Percentiles rank a stretch among this genome's conserved stretches.
phyloP scores from a whole-genome alignment of 2,797 vertebrate genomes.

The Smutsia gigantea region DNA sequence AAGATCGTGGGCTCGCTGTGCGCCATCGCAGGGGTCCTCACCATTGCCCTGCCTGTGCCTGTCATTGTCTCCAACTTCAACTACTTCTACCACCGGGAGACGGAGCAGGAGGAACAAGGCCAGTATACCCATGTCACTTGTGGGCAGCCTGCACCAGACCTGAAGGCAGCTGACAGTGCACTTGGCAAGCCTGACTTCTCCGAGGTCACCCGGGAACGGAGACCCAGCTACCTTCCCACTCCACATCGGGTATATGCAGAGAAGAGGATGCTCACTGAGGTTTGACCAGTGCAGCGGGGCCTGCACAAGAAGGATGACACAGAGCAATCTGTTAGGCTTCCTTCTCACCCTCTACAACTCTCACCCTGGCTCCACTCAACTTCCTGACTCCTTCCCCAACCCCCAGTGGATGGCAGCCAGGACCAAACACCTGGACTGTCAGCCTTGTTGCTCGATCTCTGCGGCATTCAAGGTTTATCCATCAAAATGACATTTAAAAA shows the following conservation, averaged over 20 bases:
- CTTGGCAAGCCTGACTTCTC: slow-evolving; percentile 92
- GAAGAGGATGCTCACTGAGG: slow-evolving; percentile 93
- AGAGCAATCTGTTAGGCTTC: neutral
- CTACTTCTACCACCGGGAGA: slow-evolving; percentile 98
- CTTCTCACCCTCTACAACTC: slow-evolving; percentile 1
- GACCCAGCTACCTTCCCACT: slow-evolving; percentile 93
- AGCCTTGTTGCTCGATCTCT: slow-evolving; percentile 76
- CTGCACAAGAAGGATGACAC: neutral
- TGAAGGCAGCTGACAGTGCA: slow-evolving; percentile 89
- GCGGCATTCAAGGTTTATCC: slow-evolving; percentile 74
- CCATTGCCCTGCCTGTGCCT: slow-evolving; percentile 95
- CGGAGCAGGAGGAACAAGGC: slow-evolving; percentile 94
- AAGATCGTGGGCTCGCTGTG: slow-evolving; percentile 97
- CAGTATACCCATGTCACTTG: slow-evolving; percentile 96
- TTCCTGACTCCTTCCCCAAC: slow-evolving; percentile 58
- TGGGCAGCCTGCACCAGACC: slow-evolving; percentile 92
- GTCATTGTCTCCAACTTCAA: slow-evolving; percentile 98
- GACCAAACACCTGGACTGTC: slow-evolving; percentile 76
- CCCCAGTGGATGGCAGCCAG: slow-evolving; percentile 55
- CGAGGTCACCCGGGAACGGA: slow-evolving; percentile 89
- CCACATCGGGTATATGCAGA: slow-evolving; percentile 87
- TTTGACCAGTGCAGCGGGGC: slow-evolving; percentile 85
- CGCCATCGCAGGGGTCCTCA: slow-evolving; percentile 95
- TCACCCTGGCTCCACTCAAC: slow-evolving; percentile 52
- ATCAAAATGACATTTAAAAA: slow-evolving; percentile 72